Conservation (phyloP, 1,140 invertebrate genomes). For the Bombus pascuorum region DNA sequence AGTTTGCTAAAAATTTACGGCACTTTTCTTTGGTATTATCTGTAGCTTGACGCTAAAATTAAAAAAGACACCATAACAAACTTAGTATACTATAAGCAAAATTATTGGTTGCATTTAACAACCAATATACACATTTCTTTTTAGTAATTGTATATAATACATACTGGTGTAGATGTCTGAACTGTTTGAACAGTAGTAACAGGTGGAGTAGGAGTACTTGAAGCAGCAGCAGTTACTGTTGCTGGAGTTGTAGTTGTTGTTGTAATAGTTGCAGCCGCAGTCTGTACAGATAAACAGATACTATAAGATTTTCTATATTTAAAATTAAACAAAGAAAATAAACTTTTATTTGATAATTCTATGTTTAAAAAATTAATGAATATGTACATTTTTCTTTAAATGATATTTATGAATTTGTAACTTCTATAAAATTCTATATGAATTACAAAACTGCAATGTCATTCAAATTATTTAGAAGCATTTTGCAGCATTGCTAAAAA, state of each 20-base stretch:
- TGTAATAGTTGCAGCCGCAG: conserved; percentile 76
- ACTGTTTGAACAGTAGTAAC: conserved; percentile 70
- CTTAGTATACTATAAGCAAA: not conserved
- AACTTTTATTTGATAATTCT: not conserved
- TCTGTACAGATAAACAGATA: conserved; percentile 64
- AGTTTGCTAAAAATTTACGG: conserved; percentile 98
- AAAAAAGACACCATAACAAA: conserved; percentile 8
- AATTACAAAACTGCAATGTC: conserved; percentile 14
- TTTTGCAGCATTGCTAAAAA: conserved; percentile 34
- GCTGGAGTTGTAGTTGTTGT: conserved; percentile 72
- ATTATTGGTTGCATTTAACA: not conserved
- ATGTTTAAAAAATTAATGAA: not conserved
- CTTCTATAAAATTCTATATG: not conserved
- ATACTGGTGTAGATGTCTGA: conserved; percentile 75
- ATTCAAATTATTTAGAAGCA: conserved; percentile 20
- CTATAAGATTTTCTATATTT: conserved; percentile 27
- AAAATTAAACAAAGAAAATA: conserved; percentile 10
- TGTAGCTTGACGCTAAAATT: conserved; percentile 79
- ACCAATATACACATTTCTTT: not conserved
- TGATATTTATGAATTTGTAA: not conserved
- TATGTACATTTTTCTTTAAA: not conserved
- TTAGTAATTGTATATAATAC: conserved; percentile 52
- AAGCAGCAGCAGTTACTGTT: conserved; percentile 71
- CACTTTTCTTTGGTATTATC: conserved; percentile 99
- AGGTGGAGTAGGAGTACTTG: conserved; percentile 65